Evolutionary conservation across 2,797 vertebrate genomes (phyloP), one percentile per base, ranked within the genome.

Genomic region (Crax fasciolata): DNA sequence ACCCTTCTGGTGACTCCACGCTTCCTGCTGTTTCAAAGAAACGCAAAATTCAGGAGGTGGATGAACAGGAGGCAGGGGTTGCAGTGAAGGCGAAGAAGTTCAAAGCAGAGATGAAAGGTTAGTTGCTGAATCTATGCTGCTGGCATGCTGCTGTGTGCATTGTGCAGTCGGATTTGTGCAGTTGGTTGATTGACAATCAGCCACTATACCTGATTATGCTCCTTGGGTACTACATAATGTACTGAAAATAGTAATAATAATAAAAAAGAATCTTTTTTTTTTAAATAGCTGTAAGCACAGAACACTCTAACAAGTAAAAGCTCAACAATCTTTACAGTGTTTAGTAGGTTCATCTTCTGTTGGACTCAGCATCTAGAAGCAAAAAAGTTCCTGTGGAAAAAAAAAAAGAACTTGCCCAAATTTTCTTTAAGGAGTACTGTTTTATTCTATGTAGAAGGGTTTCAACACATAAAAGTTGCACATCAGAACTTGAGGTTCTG

Each of bases 1-100:
- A 99, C 93, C 99, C 99, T 3, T 99, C 99, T 21, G 99, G 98
- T 8, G 99, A 99, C 80, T 99, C 99, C 0, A 99, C 99, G 0
- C 98, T 99, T 79, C 99, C 99, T 43, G 96, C 98, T n/a, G 98
- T 97, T 41, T 98, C 99, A 52, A 99, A 98, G 95, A 99, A 99
- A 96, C 99, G 99, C 93, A 99, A 99, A 97, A 98, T 99, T 79
- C 98, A 99, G 89, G 98, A 99, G 84, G 97, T 98, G 13, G 98
- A 98, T 41, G 97, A 98, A 20, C 98, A 98, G 30, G 96, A 97
- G 35, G 80, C 97, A 11, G 98, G 95, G 28, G 98, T 98, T 54
- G 82, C 97, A 82, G 97, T 98, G 89, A 99, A 99, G 98, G 79
- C 98, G 9, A 99, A 99, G 97, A 99, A 99, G 92, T 15, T 97